Conservation (phyloP, 2,888 invertebrate species). For the Drosophila nigritarsus region DNA sequence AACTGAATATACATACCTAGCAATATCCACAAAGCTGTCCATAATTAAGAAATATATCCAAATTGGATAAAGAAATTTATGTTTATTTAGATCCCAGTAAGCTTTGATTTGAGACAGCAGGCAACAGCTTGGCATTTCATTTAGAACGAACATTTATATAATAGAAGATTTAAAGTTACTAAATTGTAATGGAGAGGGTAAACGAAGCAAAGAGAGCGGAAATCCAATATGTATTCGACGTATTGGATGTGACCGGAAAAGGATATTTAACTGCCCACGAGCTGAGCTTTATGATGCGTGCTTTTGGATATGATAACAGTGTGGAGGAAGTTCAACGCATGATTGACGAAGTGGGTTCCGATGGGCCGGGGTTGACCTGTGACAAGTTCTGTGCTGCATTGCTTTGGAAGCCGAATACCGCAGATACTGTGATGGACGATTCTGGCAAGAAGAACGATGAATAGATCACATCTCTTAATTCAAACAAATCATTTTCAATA, state of each 20-base stretch:
- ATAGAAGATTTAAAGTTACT: no score
- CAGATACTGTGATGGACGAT: no score
- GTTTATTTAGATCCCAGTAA: background rate
- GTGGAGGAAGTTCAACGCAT: slow-evolving; percentile 33
- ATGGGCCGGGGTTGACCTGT: slow-evolving; percentile 20
- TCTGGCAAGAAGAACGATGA: background rate
- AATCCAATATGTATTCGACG: slow-evolving; percentile 24
- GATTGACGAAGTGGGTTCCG: slow-evolving; percentile 28
- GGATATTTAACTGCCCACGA: slow-evolving; percentile 23
- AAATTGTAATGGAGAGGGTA: slow-evolving; percentile 29
- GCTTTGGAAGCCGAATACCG: slow-evolving; percentile 16
- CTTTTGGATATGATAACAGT: slow-evolving; percentile 38
- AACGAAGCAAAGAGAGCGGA: slow-evolving; percentile 13
- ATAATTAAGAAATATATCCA: background rate
- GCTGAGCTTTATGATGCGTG: slow-evolving; percentile 37
- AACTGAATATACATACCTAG: background rate
- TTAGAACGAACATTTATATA: background rate
- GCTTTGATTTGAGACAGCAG: background rate
- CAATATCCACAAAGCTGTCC: background rate
- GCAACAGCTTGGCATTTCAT: background rate
- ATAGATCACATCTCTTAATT: background rate
- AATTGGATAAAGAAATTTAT: background rate
- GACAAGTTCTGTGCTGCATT: slow-evolving; percentile 36
- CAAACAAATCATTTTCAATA: background rate
- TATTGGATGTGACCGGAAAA: slow-evolving; percentile 38